Percentiles rank a stretch among this genome's conserved stretches.
phyloP scores from a whole-genome alignment of 2,888 invertebrate species.

The Drosophila neonasuta region DNA sequence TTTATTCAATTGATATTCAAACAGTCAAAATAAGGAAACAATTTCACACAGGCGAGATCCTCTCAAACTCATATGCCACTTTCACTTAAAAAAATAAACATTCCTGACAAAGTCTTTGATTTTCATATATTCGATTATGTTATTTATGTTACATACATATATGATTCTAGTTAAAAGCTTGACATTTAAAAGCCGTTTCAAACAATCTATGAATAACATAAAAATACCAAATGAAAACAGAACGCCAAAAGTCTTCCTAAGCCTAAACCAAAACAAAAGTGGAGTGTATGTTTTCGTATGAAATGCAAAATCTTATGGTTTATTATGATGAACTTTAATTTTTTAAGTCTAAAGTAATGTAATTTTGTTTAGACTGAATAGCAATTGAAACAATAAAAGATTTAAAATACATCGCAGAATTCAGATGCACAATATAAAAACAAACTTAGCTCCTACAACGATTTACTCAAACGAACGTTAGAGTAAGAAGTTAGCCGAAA shows the following conservation, averaged over 20 bases:
- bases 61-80: conserved; percentile 31
- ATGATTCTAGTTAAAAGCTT: conserved; percentile 34
- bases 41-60: conserved; percentile 3
- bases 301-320: conserved; percentile 3
- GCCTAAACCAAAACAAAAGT: conserved; percentile 59
- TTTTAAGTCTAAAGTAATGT: conserved; percentile 41
- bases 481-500: conserved; percentile 11
- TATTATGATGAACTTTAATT: conserved; percentile 8
- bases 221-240: conserved; percentile 61
- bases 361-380: conserved; percentile 69
- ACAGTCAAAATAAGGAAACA: conserved; percentile 7
- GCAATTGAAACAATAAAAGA: conserved; percentile 53
- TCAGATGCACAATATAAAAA: conserved; percentile 15
- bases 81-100: conserved; percentile 51
- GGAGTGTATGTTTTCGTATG: conserved; percentile 46
- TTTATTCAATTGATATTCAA: conserved; percentile 14
- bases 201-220: conserved; percentile 32
- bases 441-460: conserved; percentile 6
- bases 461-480: conserved; percentile 1
- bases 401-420: conserved; percentile 44
- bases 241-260: conserved; percentile 80
- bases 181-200: conserved; percentile 17
- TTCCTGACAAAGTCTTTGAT: conserved; percentile 69
- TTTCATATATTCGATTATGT: conserved; percentile 45
- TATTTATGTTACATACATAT: conserved; percentile 15